Conservation (phyloP, 2,888 invertebrate genomes). For the Platycnemis pennipes region DNA sequence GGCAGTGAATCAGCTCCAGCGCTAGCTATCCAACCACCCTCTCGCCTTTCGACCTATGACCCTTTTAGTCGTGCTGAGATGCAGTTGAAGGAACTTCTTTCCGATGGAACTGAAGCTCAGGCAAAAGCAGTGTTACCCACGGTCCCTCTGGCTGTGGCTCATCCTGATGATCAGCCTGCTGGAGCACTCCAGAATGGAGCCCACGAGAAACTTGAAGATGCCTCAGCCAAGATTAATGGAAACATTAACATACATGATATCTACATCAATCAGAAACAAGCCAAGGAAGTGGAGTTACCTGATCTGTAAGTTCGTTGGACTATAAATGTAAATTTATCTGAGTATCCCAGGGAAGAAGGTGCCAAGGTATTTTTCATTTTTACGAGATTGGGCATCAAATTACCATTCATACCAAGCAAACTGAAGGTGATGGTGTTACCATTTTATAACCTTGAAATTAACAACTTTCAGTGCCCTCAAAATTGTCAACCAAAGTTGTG, state of each 20-base stretch:
- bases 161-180: background rate
- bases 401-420: too few relatives aligned
- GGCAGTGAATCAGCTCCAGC: background rate
- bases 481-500: too few relatives aligned
- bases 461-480: too few relatives aligned
- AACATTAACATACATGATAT: background rate
- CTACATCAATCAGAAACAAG: conserved; percentile 30
- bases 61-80: conserved; percentile 54
- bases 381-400: too few relatives aligned
- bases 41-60: conserved; percentile 29
- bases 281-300: conserved; percentile 49
- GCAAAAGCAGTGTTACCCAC: background rate
- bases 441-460: too few relatives aligned
- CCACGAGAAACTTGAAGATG: background rate
- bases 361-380: too few relatives aligned
- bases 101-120: conserved; percentile 16
- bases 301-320: conserved; percentile 42
- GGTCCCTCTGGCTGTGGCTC: background rate
- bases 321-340: too few relatives aligned
- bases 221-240: conserved; percentile 36
- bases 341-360: too few relatives aligned
- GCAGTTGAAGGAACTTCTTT: conserved; percentile 40
- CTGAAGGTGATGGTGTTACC: too few relatives aligned
- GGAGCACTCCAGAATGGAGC: background rate
- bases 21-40: background rate